A percentile compares a stretch with the other conserved stretches of the same genome.
Evolutionary conservation across 1,140 invertebrate species (phyloP).

Genomic region (Cotesia chilonis): DNA sequence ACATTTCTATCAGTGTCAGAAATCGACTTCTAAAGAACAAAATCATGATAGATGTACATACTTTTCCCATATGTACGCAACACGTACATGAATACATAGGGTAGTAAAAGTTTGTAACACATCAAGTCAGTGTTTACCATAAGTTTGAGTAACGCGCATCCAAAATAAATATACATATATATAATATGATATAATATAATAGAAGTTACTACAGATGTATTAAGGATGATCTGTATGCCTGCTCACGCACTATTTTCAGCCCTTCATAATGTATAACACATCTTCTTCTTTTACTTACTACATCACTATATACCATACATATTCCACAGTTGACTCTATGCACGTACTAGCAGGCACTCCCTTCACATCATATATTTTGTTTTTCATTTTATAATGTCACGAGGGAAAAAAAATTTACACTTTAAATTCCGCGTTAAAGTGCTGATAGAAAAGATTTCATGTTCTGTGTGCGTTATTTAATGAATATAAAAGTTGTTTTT

Average conservation of each 20-base stretch:
- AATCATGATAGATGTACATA: too few species aligned
- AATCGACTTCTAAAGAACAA: too few species aligned
- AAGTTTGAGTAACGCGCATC: background rate
- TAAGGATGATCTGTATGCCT: conserved; percentile 47
- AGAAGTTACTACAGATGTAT: conserved; percentile 39
- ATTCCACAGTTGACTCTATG: background rate
- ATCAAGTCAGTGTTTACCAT: conserved; percentile 37
- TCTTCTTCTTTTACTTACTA: background rate
- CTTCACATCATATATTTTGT: background rate
- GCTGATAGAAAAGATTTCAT: conserved; percentile 33
- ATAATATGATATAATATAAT: background rate
- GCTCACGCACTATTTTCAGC: conserved; percentile 42
- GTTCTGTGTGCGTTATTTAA: background rate
- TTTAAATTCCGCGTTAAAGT: conserved; percentile 46
- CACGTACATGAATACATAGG: too few species aligned
- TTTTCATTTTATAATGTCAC: conserved; percentile 5
- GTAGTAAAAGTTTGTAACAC: conserved; percentile 33
- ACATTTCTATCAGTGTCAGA: too few species aligned
- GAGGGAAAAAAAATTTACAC: conserved; percentile 47
- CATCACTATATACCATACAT: background rate
- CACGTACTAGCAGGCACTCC: conserved; percentile 1
- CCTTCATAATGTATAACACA: background rate
- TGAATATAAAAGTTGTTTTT: background rate
- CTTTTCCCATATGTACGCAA: too few species aligned
- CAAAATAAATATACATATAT: too few species aligned